Conservation (phyloP, 2,797 vertebrate genomes). For the Lepus oiostolus region DNA sequence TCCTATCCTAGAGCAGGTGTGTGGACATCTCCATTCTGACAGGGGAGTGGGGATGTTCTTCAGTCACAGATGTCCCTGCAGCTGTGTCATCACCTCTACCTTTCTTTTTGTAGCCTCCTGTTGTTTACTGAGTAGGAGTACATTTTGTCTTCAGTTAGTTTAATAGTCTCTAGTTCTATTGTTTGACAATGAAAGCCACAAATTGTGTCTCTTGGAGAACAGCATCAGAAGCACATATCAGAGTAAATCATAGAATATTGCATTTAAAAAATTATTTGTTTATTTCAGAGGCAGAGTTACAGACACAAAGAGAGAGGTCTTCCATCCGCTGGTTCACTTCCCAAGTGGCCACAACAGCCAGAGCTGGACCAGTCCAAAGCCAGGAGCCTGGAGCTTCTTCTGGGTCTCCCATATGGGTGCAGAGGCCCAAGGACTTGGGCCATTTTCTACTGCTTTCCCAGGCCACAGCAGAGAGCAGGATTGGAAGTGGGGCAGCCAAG, state of each 20-base stretch:
- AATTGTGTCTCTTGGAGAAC: background rate
- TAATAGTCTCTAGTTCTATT: background rate
- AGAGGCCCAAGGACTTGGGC: too few relatives aligned
- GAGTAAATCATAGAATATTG: background rate
- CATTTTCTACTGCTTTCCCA: too few relatives aligned
- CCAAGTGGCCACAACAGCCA: too few relatives aligned
- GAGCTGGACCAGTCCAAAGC: too few relatives aligned
- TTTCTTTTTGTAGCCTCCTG: background rate
- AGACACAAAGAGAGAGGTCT: too few relatives aligned
- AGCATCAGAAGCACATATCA: background rate
- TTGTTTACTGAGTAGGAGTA: background rate
- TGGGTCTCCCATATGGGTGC: too few relatives aligned
- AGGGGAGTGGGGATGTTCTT: accelerated
- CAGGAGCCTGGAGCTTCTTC: too few relatives aligned
- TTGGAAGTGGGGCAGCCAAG: too few relatives aligned
- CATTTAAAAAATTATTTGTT: too few relatives aligned
- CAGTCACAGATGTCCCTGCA: background rate
- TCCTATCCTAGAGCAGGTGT: background rate
- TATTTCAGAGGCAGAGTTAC: too few relatives aligned
- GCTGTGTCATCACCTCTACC: background rate
- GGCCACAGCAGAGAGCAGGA: too few relatives aligned
- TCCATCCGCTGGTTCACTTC: too few relatives aligned
- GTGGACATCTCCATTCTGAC: background rate
- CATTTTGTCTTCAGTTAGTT: background rate
- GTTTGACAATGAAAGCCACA: slow-evolving; percentile 31